Evolutionary conservation across 2,888 invertebrate genomes (phyloP).

Genomic region (Eustalomyia histrio): DNA sequence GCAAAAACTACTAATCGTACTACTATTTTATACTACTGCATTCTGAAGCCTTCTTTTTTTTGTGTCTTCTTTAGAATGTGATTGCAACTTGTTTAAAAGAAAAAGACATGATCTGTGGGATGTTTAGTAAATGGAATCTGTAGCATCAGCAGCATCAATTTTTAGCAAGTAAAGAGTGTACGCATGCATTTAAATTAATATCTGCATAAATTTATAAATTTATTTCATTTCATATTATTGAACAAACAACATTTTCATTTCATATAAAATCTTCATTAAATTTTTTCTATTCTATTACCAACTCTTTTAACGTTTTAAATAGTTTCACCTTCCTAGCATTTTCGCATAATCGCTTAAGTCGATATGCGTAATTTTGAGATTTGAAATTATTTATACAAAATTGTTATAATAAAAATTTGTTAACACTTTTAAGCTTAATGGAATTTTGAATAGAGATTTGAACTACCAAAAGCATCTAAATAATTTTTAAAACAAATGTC

Average conservation of each 20-base stretch:
- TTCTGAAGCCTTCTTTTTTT: background rate
- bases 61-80: constrained; percentile 26
- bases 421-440: too few species aligned
- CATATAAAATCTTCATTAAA: constrained; percentile 1
- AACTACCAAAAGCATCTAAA: too few species aligned
- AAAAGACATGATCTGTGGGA: constrained; percentile 44
- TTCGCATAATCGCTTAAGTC: too few species aligned
- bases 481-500: too few species aligned
- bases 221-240: constrained; percentile 53
- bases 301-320: background rate
- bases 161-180: constrained; percentile 20
- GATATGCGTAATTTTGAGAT: too few species aligned
- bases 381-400: too few species aligned
- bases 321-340: too few species aligned
- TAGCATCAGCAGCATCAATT: constrained; percentile 25
- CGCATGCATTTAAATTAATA: constrained; percentile 53
- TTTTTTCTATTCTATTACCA: background rate
- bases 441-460: too few species aligned
- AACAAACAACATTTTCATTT: constrained; percentile 18
- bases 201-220: constrained; percentile 55
- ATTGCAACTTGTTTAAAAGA: constrained; percentile 40
- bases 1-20: constrained; percentile 37
- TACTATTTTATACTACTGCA: constrained; percentile 51
- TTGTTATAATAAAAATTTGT: too few species aligned
- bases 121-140: constrained; percentile 59